phyloP scores from a whole-genome alignment of 1,140 invertebrate species.

The Drosophila pachea region DNA sequence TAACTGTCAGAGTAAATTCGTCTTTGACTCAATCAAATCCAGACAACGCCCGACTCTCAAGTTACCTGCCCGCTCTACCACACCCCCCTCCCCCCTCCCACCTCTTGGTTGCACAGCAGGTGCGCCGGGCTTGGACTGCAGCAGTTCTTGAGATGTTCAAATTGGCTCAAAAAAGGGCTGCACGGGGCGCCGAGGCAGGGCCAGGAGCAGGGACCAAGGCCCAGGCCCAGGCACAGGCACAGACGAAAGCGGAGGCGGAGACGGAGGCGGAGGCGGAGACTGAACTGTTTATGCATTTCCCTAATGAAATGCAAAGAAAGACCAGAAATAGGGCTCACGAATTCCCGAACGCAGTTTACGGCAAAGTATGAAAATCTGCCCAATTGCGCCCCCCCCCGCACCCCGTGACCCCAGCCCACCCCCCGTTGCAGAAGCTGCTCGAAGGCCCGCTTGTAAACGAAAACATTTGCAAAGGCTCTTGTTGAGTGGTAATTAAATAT shows the following conservation, averaged over 20 bases:
- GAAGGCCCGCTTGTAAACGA: slow-evolving; percentile 17
- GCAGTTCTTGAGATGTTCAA: slow-evolving; percentile 27
- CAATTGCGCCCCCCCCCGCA: neutral
- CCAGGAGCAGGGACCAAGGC: neutral
- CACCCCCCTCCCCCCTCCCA: neutral
- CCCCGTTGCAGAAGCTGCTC: too few relatives aligned
- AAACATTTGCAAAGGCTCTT: slow-evolving; percentile 41
- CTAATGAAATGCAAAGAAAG: slow-evolving; percentile 67
- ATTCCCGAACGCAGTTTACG: slow-evolving; percentile 25
- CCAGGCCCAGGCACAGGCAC: neutral
- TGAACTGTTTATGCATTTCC: slow-evolving; percentile 56
- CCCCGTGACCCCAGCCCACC: neutral
- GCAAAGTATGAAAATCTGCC: slow-evolving; percentile 18
- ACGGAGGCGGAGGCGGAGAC: neutral
- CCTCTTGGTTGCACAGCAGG: neutral
- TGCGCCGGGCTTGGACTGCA: slow-evolving; percentile 25
- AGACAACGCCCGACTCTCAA: slow-evolving; percentile 4
- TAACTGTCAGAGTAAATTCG: slow-evolving; percentile 37
- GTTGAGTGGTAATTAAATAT: slow-evolving; percentile 62
- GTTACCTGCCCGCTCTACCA: slow-evolving; percentile 4
- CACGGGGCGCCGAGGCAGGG: too few relatives aligned
- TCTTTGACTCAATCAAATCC: slow-evolving; percentile 28
- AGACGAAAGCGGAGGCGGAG: neutral
- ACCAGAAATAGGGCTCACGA: slow-evolving; percentile 25
- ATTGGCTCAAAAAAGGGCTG: neutral